These are phyloP conservation scores for Cygnus atratus DNA, from an alignment of 2,113 vertebrate genomes.

Conservation along the genomic window DNA sequence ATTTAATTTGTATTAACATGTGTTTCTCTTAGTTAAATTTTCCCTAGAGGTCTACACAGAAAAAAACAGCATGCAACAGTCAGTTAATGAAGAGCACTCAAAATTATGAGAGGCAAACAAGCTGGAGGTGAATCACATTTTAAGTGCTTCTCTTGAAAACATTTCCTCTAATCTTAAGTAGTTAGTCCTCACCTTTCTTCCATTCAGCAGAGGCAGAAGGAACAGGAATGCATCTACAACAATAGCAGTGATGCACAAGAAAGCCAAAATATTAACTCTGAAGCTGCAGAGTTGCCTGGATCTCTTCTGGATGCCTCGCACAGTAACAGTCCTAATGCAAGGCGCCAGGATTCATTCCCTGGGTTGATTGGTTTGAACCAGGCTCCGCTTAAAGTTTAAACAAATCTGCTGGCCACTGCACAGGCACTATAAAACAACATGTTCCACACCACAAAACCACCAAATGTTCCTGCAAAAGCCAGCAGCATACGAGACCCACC, in stretches of 20 bases:
- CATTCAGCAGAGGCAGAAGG: background rate
- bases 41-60: constrained; percentile 18
- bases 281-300: background rate
- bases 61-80: constrained; percentile 36
- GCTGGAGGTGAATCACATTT: constrained; percentile 20
- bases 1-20: background rate
- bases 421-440: constrained; percentile 15
- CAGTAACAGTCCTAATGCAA: background rate
- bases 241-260: background rate
- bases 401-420: background rate
- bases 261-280: background rate
- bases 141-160: constrained; percentile 13
- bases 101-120: constrained; percentile 47
- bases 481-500: background rate
- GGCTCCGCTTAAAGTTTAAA: background rate
- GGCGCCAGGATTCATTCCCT: background rate
- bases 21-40: constrained; percentile 37
- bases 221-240: background rate
- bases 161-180: constrained; percentile 15
- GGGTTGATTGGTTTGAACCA: background rate
- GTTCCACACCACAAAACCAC: constrained; percentile 40
- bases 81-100: constrained; percentile 53
- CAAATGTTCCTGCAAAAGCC: constrained; percentile 23
- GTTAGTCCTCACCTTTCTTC: background rate
- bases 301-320: background rate